phyloP scores from a whole-genome alignment of 2,797 vertebrate genomes.

The Babyrousa celebensis region DNA sequence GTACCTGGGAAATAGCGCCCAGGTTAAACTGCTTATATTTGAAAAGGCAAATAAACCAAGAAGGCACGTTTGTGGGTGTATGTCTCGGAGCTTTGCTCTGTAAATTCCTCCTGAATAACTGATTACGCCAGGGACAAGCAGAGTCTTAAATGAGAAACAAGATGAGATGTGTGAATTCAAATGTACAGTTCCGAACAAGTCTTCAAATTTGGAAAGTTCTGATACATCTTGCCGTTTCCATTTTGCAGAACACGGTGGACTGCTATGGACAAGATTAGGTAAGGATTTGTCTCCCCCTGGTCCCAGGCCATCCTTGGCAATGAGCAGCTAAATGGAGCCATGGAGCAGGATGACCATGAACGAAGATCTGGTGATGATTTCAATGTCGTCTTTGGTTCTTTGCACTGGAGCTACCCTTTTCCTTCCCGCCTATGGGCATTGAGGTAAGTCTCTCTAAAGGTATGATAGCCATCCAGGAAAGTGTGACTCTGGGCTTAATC shows the following conservation, averaged over 20 bases:
- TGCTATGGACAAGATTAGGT: not conserved
- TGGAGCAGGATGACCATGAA: not conserved
- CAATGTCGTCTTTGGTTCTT: not conserved
- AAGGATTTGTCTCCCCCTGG: not conserved
- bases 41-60: conserved; percentile 75
- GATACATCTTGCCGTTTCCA: not conserved
- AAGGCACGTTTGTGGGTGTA: conserved; percentile 25
- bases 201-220: not conserved
- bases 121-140: not conserved
- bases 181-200: not conserved
- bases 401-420: not conserved
- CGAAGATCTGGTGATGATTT: not conserved
- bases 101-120: conserved; percentile 72
- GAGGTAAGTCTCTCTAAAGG: not conserved
- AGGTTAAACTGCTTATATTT: conserved; percentile 57
- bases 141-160: conserved; percentile 38
- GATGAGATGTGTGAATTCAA: not conserved
- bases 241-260: not conserved
- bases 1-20: conserved; percentile 29
- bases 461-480: not conserved
- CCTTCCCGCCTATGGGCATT: not conserved
- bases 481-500: not conserved
- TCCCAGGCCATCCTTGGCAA: not conserved
- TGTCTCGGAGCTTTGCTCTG: conserved; percentile 12
- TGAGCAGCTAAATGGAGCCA: not conserved